A percentile compares a stretch with the other conserved stretches of the same genome.
Conservation (phyloP, 2,888 invertebrate genomes). For the Thera britannica region DNA sequence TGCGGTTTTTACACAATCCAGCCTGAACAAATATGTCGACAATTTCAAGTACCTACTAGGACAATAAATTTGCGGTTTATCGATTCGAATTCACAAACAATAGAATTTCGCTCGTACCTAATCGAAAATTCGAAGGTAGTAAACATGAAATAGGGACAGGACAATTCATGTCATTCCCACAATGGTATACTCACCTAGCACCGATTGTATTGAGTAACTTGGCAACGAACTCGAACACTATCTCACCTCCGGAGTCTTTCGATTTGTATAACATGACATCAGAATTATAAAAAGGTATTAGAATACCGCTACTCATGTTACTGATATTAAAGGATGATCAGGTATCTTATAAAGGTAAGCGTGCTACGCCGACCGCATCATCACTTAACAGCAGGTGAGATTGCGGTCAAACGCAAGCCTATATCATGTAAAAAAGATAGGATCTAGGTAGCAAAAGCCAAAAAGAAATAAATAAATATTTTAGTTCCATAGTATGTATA, state of each 20-base stretch:
- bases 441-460: too few relatives aligned
- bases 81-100: constrained; percentile 3
- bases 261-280: neutral
- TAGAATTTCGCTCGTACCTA: neutral
- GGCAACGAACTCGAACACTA: constrained; percentile 2
- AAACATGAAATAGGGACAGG: constrained; percentile 6
- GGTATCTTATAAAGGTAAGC: too few relatives aligned
- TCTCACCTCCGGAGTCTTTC: constrained; percentile 7
- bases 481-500: too few relatives aligned
- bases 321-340: too few relatives aligned
- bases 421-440: too few relatives aligned
- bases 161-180: constrained; percentile 10
- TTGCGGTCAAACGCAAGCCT: too few relatives aligned
- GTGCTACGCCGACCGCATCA: too few relatives aligned
- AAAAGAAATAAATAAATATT: too few relatives aligned
- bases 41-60: neutral
- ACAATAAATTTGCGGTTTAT: neutral
- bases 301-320: too few relatives aligned
- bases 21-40: neutral
- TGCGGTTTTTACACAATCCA: neutral
- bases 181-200: constrained; percentile 11
- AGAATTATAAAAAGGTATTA: neutral
- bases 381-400: too few relatives aligned
- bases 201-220: constrained; percentile 7
- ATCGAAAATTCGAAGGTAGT: neutral